Base-by-base conservation (phyloP, 2,113 vertebrate genomes). In the Ascaphus truei region DNA sequence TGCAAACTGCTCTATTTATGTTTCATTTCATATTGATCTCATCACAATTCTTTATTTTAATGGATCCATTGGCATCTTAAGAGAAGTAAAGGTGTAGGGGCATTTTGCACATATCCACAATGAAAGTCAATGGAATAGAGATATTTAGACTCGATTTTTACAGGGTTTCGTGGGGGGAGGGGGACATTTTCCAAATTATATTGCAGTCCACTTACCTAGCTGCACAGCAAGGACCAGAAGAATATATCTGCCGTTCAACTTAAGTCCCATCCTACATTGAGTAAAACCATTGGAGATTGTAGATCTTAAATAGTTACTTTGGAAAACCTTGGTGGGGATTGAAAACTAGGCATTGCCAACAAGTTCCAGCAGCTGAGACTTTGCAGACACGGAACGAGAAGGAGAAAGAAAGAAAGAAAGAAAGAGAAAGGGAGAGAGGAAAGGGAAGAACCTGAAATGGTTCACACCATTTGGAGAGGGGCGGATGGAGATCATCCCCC, bases 231-330 rank as follows among this genome's bases (percentile, higher is more conserved):
- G 90, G 82, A 92, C 83, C 85, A 98, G 91, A 79, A 92, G 91
- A 88, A 96, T 89, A 62, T 90, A 94, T 91, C 82, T 96, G 91
- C 92, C 94, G 91, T 89, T 93, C 87, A 93, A 89, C 92, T 91
- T 91, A 89, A 92, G 93, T 97, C 95, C 95, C 96, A 98, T 98
- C 92, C 92, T 96, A 93, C 83, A 90, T 88, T 89, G 89, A 90
- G 89, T 94, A 92, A 91, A 92, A 94, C 88, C 93, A 94, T 94
- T 94, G 87, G 88, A 89, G 90, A 85, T 80, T 84, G 88, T 89
- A 87, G 81, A 88, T 86, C 88, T 85, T 89, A 93, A 90, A 90
- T 88, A 86, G 89, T 89, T 89, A 84, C 84, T 86, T 86, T 84
- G 78, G 88, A 86, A 88, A 91, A 90, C 81, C 81, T 84, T 83